Evolutionary conservation across 2,113 vertebrate species (phyloP).

Genomic region (Plotosus lineatus): DNA sequence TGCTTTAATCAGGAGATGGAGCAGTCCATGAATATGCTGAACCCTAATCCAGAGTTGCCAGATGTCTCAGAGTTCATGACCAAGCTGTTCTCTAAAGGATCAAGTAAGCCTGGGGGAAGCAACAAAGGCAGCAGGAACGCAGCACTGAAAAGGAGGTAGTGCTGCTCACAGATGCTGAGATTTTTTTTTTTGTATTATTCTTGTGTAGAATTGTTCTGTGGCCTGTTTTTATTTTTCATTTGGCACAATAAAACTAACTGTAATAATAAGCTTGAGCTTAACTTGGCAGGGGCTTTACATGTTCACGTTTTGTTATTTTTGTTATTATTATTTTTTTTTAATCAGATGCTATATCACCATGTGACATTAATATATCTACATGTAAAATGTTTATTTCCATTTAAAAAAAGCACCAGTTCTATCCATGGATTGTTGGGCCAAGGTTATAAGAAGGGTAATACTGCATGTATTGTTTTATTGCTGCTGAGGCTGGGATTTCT

Average conservation of each 20-base stretch:
- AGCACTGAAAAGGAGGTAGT: constrained; percentile 95
- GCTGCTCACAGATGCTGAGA: constrained; percentile 4
- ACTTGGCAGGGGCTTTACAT: constrained; percentile 31
- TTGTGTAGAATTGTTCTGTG: constrained; percentile 61
- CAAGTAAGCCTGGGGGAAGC: constrained; percentile 86
- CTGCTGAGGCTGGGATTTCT: constrained; percentile 63
- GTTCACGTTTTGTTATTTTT: background rate
- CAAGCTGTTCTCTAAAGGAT: constrained; percentile 96
- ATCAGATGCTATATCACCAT: background rate
- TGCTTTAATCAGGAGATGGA: constrained; percentile 88
- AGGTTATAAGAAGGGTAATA: constrained; percentile 40
- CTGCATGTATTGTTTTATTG: constrained; percentile 62
- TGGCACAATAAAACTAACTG: constrained; percentile 30
- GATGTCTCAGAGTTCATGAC: constrained; percentile 99
- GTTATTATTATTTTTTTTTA: background rate
- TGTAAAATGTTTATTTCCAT: constrained; percentile 14
- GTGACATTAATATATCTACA: constrained; percentile 11
- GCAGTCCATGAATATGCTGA: constrained; percentile 99
- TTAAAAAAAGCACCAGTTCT: constrained; percentile 11
- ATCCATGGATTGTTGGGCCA: constrained; percentile 3
- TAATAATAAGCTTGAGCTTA: constrained; percentile 21
- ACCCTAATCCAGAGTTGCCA: constrained; percentile 96
- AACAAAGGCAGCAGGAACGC: constrained; percentile 87
- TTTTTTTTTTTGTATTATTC: background rate
- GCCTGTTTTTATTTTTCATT: constrained; percentile 51